These are phyloP conservation scores for Cactoblastis cactorum DNA, from an alignment of 2,888 invertebrate species.

Conservation along the genomic window DNA sequence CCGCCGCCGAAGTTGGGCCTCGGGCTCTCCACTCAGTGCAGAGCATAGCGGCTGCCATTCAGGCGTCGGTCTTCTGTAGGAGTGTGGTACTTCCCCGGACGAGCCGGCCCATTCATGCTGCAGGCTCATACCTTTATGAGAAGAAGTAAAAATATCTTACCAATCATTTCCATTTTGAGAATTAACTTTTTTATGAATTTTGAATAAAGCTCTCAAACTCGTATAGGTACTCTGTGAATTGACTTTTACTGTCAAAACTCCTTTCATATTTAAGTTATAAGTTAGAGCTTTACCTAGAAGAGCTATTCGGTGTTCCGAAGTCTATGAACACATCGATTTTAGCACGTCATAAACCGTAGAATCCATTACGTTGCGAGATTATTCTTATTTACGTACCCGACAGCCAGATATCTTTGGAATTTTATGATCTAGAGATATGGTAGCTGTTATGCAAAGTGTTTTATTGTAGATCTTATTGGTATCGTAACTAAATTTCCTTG, in stretches of 20 bases:
- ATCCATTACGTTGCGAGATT: conserved; percentile 51
- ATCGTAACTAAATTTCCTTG: not conserved
- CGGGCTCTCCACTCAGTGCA: too few species aligned
- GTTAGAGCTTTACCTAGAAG: conserved; percentile 10
- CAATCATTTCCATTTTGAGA: too few species aligned
- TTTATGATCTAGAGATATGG: conserved; percentile 26
- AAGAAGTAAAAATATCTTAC: too few species aligned
- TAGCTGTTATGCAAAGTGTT: conserved; percentile 1
- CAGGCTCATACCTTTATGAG: too few species aligned
- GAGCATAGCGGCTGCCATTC: too few species aligned
- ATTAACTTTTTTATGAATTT: too few species aligned
- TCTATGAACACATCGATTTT: conserved; percentile 50
- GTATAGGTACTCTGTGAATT: not conserved
- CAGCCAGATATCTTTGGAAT: conserved; percentile 41
- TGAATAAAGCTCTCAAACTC: too few species aligned
- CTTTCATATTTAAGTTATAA: not conserved
- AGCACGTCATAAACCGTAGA: conserved; percentile 41
- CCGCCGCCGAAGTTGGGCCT: too few species aligned
- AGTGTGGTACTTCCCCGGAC: too few species aligned
- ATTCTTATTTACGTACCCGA: conserved; percentile 47
- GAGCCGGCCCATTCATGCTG: too few species aligned
- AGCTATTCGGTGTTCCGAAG: conserved; percentile 37
- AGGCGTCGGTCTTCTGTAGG: too few species aligned
- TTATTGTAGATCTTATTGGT: not conserved
- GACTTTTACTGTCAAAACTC: not conserved